Percentiles rank a stretch among this genome's conserved stretches.
Conservation (phyloP, 2,113 vertebrate genomes). For the Passer domesticus region DNA sequence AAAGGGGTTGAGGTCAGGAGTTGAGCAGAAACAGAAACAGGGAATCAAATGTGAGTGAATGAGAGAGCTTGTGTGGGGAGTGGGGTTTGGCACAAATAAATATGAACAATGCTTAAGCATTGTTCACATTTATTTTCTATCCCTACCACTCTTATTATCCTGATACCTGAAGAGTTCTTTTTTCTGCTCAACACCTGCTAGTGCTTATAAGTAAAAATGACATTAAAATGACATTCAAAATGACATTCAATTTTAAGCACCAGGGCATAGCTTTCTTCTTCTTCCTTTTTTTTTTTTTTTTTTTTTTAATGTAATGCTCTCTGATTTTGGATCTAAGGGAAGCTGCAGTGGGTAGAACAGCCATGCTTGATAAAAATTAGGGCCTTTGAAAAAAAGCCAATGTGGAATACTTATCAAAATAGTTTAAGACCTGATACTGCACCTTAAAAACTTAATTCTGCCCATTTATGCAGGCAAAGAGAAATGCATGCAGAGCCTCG, state of each 20-base stretch:
- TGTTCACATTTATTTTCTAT: neutral
- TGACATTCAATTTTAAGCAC: constrained; percentile 63
- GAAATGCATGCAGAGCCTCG: neutral
- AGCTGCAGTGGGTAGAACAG: neutral
- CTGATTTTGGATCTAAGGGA: constrained; percentile 6
- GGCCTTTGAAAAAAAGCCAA: neutral
- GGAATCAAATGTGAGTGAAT: neutral
- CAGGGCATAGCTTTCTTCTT: neutral
- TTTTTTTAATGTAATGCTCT: neutral
- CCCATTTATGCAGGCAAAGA: neutral
- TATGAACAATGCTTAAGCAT: neutral
- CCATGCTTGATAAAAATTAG: neutral
- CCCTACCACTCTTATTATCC: neutral
- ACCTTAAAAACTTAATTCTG: neutral
- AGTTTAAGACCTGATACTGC: neutral
- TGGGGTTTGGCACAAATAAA: neutral
- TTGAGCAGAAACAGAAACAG: neutral
- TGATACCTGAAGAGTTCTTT: neutral
- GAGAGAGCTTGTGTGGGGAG: neutral
- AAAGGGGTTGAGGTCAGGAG: neutral
- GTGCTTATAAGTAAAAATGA: constrained; percentile 52
- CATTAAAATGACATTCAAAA: constrained; percentile 55
- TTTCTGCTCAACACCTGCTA: neutral
- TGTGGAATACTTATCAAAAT: neutral
- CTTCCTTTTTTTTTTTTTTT: neutral